Evolutionary conservation across 2,888 invertebrate genomes (phyloP), one percentile per base, ranked within the genome.

Genomic region (Serripes groenlandicus): DNA sequence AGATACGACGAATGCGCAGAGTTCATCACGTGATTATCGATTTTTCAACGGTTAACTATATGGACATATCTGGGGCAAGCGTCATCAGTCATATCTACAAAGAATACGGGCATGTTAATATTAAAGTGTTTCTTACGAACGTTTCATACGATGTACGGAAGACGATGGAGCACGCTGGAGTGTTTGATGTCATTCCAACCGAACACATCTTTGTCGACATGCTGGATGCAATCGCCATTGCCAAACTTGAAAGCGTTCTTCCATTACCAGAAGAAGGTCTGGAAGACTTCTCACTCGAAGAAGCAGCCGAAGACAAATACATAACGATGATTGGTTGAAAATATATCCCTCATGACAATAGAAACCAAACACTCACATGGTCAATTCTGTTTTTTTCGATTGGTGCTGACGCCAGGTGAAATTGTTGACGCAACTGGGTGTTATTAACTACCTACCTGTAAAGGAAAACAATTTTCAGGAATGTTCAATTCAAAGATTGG

Each of bases 1-100:
- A 90, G 78, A 87, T 92, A 28, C 75, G 86, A 75, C 85, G 76
- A 18, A 88, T 92, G 90, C 86, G 90, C 60, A 89, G 87, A 83
- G 89, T 90, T 35, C 92, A 92, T 80, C 92, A 92, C 78, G 85
- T 92, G 32, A 91, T 92, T 66, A 74, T 92, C 62, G 92, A 92
- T 82, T 91, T 90, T 75, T 86, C 89, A 7, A 88, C 90, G 52
- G 87, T 92, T 32, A 92, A 92, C 75, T 92, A 92, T 78, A 77
- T 92, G 71, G 92, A 92, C 72, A 89, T 90, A 30, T 92, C 92
- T 4, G 92, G 92, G n/a, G 91, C 91, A 32, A 92, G 91, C 84
- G 91, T 92, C 1, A 83, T 92, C 54, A 86, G 88, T 49, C 92
- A 92, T 74, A 91, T 92, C 76, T 91, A 76, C 75, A 86, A 86